Conservation (phyloP, 2,113 vertebrate species). For the Ictalurus furcatus region DNA sequence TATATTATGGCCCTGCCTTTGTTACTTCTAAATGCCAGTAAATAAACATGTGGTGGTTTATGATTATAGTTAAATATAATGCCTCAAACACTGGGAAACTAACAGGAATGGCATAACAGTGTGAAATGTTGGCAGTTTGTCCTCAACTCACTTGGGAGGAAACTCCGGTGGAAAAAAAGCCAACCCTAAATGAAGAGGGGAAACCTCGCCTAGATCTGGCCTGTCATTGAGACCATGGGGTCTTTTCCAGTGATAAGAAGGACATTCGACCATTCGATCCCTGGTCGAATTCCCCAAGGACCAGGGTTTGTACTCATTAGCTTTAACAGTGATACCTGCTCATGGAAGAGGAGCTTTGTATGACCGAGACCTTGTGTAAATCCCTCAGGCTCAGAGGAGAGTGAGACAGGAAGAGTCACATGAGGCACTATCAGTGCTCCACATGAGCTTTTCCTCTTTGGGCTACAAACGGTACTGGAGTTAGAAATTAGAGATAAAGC, state of each 20-base stretch:
- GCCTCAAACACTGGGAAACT: not conserved
- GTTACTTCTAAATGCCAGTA: not conserved
- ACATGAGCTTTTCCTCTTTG: constrained; percentile 17
- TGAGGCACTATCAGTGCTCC: constrained; percentile 1
- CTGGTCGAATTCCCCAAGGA: constrained; percentile 51
- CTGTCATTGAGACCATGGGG: constrained; percentile 48
- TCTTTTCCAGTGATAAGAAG: constrained; percentile 49
- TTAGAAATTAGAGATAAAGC: not conserved
- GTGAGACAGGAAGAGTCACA: constrained; percentile 32
- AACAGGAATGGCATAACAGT: not conserved
- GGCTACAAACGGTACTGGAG: not conserved
- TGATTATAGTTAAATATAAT: not conserved
- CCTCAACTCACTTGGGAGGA: constrained; percentile 15
- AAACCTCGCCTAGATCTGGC: constrained; percentile 11
- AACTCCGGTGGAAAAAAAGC: not conserved
- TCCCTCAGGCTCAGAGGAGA: constrained; percentile 66
- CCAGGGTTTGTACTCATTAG: constrained; percentile 55
- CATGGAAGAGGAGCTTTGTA: constrained; percentile 51
- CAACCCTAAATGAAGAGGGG: constrained; percentile 2
- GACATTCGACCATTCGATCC: constrained; percentile 62
- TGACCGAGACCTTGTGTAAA: constrained; percentile 51
- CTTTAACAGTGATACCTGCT: constrained; percentile 39
- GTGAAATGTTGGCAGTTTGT: constrained; percentile 20
- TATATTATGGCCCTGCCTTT: not conserved
- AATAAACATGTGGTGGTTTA: not conserved